Evolutionary conservation across 2,797 vertebrate genomes (phyloP).

Genomic region (Typhlichthys eigenmanni): DNA sequence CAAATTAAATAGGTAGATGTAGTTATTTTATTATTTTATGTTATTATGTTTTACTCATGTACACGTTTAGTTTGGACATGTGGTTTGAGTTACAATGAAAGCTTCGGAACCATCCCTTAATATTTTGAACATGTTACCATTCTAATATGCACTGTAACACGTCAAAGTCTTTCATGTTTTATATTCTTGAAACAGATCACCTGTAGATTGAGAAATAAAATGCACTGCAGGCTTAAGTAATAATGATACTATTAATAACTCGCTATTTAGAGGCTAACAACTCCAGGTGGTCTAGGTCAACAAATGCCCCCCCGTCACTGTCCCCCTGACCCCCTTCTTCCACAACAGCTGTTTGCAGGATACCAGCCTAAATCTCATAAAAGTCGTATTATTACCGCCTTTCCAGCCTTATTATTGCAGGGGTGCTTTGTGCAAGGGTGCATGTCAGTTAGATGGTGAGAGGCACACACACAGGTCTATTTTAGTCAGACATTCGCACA

Average conservation of each 20-base stretch:
- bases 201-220: too few species aligned
- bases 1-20: too few species aligned
- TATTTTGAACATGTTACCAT: too few species aligned
- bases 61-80: too few species aligned
- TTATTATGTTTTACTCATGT: background rate
- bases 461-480: conserved; percentile 56
- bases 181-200: too few species aligned
- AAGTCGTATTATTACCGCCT: conserved; percentile 57
- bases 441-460: conserved; percentile 52
- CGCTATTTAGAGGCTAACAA: too few species aligned
- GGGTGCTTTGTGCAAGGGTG: conserved; percentile 46
- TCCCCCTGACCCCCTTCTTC: conserved; percentile 12
- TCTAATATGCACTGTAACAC: too few species aligned
- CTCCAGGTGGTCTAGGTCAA: conserved; percentile 3
- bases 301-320: conserved; percentile 12
- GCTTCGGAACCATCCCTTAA: too few species aligned
- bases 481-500: conserved; percentile 64
- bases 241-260: too few species aligned
- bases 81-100: too few species aligned
- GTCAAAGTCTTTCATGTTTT: too few species aligned
- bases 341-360: conserved; percentile 46
- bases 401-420: conserved; percentile 48
- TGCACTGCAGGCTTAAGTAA: too few species aligned
- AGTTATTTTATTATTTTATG: background rate
- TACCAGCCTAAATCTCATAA: conserved; percentile 33